Percentiles rank a stretch among this genome's conserved stretches.
phyloP scores from a whole-genome alignment of 2,113 vertebrate genomes.

The Egretta garzetta region DNA sequence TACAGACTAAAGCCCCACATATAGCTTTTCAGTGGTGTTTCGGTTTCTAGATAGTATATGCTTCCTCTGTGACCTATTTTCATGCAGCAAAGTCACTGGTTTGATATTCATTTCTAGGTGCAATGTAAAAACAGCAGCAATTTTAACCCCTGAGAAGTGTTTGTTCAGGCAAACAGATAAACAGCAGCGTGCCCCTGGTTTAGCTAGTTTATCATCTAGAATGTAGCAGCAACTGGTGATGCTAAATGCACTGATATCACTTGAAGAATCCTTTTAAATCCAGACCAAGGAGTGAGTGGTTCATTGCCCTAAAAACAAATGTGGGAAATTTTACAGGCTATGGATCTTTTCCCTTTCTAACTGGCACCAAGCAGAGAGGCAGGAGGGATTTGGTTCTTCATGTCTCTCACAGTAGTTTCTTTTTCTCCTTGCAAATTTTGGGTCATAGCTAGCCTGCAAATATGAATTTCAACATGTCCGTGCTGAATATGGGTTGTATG shows the following conservation, averaged over 20 bases:
- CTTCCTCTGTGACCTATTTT: neutral
- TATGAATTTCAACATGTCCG: neutral
- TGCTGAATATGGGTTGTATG: neutral
- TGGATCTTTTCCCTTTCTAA: neutral
- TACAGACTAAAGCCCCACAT: rapidly evolving
- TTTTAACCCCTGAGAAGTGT: neutral
- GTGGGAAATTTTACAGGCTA: neutral
- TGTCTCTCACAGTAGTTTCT: neutral
- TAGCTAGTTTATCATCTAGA: neutral
- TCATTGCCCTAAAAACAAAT: neutral
- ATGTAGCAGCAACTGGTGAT: neutral
- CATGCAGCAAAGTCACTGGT: neutral
- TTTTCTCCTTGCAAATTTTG: neutral
- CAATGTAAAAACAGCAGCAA: neutral
- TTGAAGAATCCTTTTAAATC: neutral
- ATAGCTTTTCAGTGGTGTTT: neutral
- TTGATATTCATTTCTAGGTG: neutral
- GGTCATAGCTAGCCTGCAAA: neutral
- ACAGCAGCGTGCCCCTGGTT: neutral
- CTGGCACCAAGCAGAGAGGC: neutral
- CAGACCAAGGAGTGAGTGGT: neutral
- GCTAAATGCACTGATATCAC: neutral
- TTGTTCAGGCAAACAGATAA: neutral
- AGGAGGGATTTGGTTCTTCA: neutral
- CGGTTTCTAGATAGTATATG: neutral